These are phyloP conservation scores for Epinephelus malabaricus DNA, from an alignment of 2,797 vertebrate species.

Conservation along the genomic window DNA sequence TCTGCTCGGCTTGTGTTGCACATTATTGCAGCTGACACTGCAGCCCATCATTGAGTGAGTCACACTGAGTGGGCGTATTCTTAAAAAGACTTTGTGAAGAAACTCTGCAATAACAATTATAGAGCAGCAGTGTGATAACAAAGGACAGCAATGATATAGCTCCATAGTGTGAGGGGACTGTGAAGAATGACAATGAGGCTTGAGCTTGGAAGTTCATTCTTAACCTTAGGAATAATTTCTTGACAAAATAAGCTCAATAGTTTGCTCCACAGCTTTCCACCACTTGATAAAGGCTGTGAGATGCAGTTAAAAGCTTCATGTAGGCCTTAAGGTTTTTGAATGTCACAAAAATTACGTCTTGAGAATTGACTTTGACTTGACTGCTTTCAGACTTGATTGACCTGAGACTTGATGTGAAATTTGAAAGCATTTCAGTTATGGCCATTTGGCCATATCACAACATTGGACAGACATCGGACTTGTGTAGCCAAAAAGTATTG, in stretches of 20 bases:
- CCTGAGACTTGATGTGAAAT: background rate
- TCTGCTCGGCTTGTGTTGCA: background rate
- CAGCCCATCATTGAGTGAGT: slow-evolving; percentile 14
- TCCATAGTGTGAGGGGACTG: background rate
- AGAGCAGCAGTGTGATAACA: background rate
- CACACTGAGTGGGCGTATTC: background rate
- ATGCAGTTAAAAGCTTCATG: background rate
- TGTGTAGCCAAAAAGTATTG: background rate
- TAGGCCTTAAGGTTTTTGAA: background rate
- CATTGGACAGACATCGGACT: background rate
- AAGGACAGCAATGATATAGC: background rate
- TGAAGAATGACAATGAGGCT: background rate
- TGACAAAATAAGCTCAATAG: background rate
- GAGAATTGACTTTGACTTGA: background rate
- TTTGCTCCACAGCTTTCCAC: background rate
- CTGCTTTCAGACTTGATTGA: background rate
- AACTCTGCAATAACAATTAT: slow-evolving; percentile 15
- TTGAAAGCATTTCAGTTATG: background rate
- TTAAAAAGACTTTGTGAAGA: slow-evolving; percentile 15
- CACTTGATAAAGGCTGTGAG: background rate
- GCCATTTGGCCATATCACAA: background rate
- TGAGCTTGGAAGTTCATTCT: background rate
- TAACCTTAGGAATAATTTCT: background rate
- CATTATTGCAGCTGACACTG: slow-evolving; percentile 19
- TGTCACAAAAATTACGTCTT: no score